phyloP scores from a whole-genome alignment of 2,888 invertebrate genomes.

The Mesorhabditis spiculigera region DNA sequence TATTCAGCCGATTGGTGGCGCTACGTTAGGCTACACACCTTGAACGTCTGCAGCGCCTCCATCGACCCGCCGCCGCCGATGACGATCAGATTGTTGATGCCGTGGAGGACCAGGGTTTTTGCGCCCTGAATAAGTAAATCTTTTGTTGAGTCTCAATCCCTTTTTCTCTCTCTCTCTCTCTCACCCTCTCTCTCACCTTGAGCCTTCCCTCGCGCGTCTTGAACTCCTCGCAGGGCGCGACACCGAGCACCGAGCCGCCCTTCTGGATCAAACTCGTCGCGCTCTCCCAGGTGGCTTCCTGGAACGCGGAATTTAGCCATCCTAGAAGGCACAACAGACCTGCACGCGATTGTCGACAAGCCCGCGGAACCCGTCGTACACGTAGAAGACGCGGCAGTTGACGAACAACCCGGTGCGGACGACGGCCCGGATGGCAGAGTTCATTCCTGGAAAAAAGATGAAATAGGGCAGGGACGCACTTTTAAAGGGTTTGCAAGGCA shows the following conservation, averaged over 20 bases:
- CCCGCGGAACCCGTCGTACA: constrained; percentile 74
- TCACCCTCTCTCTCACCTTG: background rate
- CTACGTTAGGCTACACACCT: background rate
- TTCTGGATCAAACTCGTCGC: constrained; percentile 95
- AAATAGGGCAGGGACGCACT: too few relatives aligned
- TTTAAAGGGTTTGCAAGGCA: too few relatives aligned
- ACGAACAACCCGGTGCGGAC: constrained; percentile 94
- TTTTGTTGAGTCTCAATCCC: background rate
- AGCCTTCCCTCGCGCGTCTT: constrained; percentile 77
- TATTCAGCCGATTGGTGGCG: too few relatives aligned
- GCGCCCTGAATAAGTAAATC: constrained; percentile 74
- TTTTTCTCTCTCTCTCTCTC: background rate
- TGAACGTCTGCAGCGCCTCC: constrained; percentile 74
- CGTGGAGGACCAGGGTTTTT: constrained; percentile 77
- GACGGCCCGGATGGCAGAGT: constrained; percentile 91
- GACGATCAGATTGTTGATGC: constrained; percentile 88
- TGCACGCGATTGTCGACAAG: background rate
- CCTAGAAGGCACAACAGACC: constrained; percentile 59
- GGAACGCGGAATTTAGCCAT: constrained; percentile 68
- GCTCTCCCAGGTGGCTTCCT: constrained; percentile 89
- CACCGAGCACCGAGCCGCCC: constrained; percentile 96
- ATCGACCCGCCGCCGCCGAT: constrained; percentile 97
- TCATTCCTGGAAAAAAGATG: constrained; percentile 76
- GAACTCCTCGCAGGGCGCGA: constrained; percentile 89
- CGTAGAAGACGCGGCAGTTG: constrained; percentile 85